Percentiles rank a stretch among this genome's conserved stretches.
These are phyloP conservation scores for Phrynocephalus vlangalii DNA, from an alignment of 2,797 vertebrate genomes.

Conservation along the genomic window DNA sequence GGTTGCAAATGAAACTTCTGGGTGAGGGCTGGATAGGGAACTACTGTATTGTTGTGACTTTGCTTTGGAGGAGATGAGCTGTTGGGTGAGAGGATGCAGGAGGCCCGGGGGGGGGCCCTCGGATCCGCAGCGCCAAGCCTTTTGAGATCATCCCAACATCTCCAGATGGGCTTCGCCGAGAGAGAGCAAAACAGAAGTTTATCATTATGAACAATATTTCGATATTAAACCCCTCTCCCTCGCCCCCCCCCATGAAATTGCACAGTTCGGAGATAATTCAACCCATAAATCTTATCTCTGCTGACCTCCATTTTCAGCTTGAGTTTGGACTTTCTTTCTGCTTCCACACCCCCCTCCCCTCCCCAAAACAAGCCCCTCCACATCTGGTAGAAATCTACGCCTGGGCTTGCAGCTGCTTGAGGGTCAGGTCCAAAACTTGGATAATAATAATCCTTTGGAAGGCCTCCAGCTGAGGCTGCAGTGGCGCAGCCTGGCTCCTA, in stretches of 20 bases:
- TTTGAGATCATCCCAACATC: background rate
- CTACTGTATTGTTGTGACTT: no score
- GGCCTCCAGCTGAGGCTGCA: background rate
- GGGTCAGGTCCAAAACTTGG: constrained; percentile 20
- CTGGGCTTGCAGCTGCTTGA: constrained; percentile 48
- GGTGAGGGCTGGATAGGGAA: background rate
- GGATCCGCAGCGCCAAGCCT: background rate
- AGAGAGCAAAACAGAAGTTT: constrained; percentile 34
- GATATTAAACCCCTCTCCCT: constrained; percentile 34
- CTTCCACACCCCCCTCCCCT: no score
- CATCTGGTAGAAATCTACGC: constrained; percentile 59
- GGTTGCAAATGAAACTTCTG: no score
- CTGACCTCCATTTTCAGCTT: constrained; percentile 40
- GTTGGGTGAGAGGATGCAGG: background rate
- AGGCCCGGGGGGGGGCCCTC: no score
- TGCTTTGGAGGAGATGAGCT: background rate
- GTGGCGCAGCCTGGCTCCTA: no score
- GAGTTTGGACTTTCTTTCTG: constrained; percentile 45
- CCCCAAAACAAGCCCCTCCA: constrained; percentile 25
- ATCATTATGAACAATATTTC: constrained; percentile 45
- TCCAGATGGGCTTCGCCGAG: background rate
- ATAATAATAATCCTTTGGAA: constrained; percentile 16
- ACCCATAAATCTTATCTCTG: constrained; percentile 35
- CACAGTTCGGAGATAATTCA: constrained; percentile 37
- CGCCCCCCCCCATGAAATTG: background rate